These are phyloP conservation scores for Sphaeridia pumilis DNA, from an alignment of 2,888 invertebrate species.

Conservation along the genomic window DNA sequence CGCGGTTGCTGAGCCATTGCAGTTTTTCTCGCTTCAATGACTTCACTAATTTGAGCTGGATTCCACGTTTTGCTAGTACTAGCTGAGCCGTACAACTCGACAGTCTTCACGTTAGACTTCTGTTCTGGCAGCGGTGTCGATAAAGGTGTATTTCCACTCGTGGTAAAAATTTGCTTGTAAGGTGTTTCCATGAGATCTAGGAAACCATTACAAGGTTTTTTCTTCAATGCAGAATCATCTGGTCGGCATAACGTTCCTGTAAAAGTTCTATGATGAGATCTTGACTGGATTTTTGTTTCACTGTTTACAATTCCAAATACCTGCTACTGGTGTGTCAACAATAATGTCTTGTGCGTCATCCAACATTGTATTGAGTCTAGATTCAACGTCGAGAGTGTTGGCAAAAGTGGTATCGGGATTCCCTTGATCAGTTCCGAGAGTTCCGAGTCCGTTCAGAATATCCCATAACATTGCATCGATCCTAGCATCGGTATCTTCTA, in stretches of 20 bases:
- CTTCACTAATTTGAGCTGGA: not conserved
- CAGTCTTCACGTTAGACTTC: conserved; percentile 1
- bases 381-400: conserved; percentile 17
- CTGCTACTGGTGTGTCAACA: conserved; percentile 12
- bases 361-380: conserved; percentile 21
- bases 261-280: too few relatives aligned
- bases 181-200: conserved; percentile 14
- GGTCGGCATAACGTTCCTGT: conserved; percentile 7
- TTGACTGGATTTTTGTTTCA: too few relatives aligned
- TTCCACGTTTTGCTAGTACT: not conserved
- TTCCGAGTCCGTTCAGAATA: conserved; percentile 10
- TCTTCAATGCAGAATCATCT: conserved; percentile 12
- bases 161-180: conserved; percentile 3
- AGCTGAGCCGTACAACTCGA: conserved; percentile 4
- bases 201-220: conserved; percentile 5
- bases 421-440: not conserved
- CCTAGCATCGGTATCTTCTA: conserved; percentile 4
- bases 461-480: conserved; percentile 13
- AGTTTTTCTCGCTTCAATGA: not conserved
- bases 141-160: conserved; percentile 6
- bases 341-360: conserved; percentile 19
- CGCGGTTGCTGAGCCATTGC: not conserved
- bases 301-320: conserved; percentile 1
- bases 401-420: not conserved
- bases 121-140: not conserved